Evolutionary conservation across 2,797 vertebrate species (phyloP).

Genomic region (Notolepis coatsorum): DNA sequence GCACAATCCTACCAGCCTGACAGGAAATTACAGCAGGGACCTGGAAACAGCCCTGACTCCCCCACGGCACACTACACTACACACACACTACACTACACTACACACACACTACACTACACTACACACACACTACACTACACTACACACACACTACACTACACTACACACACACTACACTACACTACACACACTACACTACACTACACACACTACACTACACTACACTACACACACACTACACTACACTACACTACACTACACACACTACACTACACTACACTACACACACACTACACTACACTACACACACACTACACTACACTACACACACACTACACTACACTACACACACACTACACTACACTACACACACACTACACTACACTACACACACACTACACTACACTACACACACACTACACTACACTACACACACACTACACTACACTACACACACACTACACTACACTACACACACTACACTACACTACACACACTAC

Average conservation of each 20-base stretch:
- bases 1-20: slow-evolving; percentile 71
- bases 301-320: slow-evolving; percentile 6
- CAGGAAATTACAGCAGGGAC: slow-evolving; percentile 80
- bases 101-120: slow-evolving; percentile 19
- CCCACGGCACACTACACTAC: slow-evolving; percentile 40
- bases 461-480: too few relatives aligned
- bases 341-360: neutral
- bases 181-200: slow-evolving; percentile 21
- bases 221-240: neutral
- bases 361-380: neutral
- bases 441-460: slow-evolving; percentile 21
- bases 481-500: too few relatives aligned
- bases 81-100: too few relatives aligned
- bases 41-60: slow-evolving; percentile 59
- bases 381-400: neutral
- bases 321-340: slow-evolving; percentile 16
- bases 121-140: slow-evolving; percentile 12
- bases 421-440: slow-evolving; percentile 25
- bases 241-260: too few relatives aligned
- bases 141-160: slow-evolving; percentile 23
- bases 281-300: slow-evolving; percentile 17
- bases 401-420: slow-evolving; percentile 6
- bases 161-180: slow-evolving; percentile 1
- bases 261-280: slow-evolving; percentile 19
- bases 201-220: neutral